Evolutionary conservation across 1,140 invertebrate genomes (phyloP).

Genomic region (Medauroidea extradentata): DNA sequence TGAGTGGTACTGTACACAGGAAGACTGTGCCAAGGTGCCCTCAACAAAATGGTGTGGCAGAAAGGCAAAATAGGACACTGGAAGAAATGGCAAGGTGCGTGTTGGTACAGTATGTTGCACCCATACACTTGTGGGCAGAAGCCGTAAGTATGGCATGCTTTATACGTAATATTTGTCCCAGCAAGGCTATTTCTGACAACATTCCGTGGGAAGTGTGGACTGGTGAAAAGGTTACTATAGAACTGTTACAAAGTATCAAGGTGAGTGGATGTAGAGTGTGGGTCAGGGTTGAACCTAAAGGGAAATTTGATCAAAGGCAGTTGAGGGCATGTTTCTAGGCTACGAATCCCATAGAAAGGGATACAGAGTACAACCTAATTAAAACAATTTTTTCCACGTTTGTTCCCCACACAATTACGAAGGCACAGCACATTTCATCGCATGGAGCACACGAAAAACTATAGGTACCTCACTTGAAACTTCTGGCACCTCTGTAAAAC

Average conservation of each 20-base stretch:
- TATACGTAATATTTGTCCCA: constrained; percentile 1
- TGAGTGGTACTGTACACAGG: background rate
- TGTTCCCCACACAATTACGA: too few relatives aligned
- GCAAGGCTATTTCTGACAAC: background rate
- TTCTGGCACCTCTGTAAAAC: too few relatives aligned
- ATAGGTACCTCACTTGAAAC: too few relatives aligned
- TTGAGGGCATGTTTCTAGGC: too few relatives aligned
- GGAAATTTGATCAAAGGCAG: too few relatives aligned
- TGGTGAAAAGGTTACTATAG: background rate
- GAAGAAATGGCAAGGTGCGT: constrained; percentile 26
- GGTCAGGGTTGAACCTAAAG: background rate
- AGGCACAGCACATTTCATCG: too few relatives aligned
- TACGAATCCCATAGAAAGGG: too few relatives aligned
- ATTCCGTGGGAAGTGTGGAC: background rate
- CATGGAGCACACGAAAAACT: too few relatives aligned
- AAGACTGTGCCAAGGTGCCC: constrained; percentile 26
- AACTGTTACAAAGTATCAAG: background rate
- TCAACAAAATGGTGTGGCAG: constrained; percentile 32
- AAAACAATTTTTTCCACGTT: too few relatives aligned
- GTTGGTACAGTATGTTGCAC: constrained; percentile 15
- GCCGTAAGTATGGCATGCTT: constrained; percentile 4
- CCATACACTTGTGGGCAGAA: constrained; percentile 13
- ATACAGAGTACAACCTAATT: too few relatives aligned
- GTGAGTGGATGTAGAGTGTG: too few relatives aligned
- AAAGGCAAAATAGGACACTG: constrained; percentile 29